These are phyloP conservation scores for Delichon dasypus DNA, from an alignment of 2,797 vertebrate genomes.

Conservation along the genomic window DNA sequence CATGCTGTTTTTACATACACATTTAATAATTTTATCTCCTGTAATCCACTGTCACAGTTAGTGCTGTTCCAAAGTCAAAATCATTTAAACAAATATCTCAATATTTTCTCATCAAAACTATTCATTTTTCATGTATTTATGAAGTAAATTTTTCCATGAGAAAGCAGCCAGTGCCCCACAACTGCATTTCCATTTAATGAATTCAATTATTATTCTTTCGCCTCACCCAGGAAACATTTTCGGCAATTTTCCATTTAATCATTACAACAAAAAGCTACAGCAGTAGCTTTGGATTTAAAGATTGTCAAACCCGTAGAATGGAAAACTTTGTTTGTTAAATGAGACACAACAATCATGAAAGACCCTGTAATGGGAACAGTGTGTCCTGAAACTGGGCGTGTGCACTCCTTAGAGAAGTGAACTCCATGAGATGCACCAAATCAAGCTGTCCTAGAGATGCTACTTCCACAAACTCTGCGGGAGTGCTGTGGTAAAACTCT, in stretches of 20 bases:
- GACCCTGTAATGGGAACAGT: neutral
- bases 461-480: neutral
- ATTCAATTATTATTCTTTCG: constrained; percentile 67
- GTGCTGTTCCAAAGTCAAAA: neutral
- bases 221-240: constrained; percentile 67
- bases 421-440: neutral
- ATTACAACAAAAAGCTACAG: constrained; percentile 52
- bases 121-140: constrained; percentile 18
- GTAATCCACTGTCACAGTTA: neutral
- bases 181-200: constrained; percentile 61
- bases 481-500: neutral
- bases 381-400: neutral
- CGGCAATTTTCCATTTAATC: constrained; percentile 67
- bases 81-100: constrained; percentile 13
- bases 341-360: neutral
- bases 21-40: neutral
- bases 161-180: constrained; percentile 3
- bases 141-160: neutral
- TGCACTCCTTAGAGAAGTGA: neutral
- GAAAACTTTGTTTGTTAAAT: constrained; percentile 41
- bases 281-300: constrained; percentile 36
- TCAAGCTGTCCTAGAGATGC: neutral
- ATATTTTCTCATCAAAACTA: constrained; percentile 29
- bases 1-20: neutral
- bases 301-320: constrained; percentile 9